Base-by-base conservation (phyloP, 2,113 vertebrate genomes). In the Semnornis frantzii region DNA sequence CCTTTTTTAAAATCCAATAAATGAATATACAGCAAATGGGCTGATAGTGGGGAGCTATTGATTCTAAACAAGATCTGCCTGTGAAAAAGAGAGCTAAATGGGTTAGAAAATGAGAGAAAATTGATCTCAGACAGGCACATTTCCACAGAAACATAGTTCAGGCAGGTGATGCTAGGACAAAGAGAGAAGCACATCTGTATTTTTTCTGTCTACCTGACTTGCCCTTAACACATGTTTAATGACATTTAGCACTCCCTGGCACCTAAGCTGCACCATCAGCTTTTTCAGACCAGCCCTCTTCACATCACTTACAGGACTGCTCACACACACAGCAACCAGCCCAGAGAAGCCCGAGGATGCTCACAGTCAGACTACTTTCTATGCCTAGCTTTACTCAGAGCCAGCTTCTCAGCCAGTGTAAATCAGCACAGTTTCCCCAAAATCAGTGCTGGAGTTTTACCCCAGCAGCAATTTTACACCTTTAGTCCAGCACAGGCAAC, bases 1-100 rank as follows among this genome's bases (percentile, higher is more conserved):
- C 54, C 18, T 9, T 83, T 96, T 93, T 72, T 71, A 58, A 96
- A 95, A 95, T 90, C 55, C 91, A 82, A 39, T 88, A 92, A 81
- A 90, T 78, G 27, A 84, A 90, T 42, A 65, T 34, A 46, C 57
- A 28, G 33, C 69, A 90, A 95, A 60, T 48, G 88, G 57, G 58
- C 33, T 83, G 72, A 57, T n/a, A 48, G 92, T 58, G 62, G 73
- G 88, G 88, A 93, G 69, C 54, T 88, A 94, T 91, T 74, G 90
- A 88, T 94, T 91, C 73, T 69, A 86, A 71, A 57, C 69, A 71
- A 86, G 70, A 88, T 74, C 69, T 86, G 20, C 10, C 37, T 83
- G 69, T 5, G 20, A 82, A 72, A 79, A 15, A 77, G 23, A 44
- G 44, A 9, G 15, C 13, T 85, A 94, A 95, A 88, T 83, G 57